Percentiles rank a stretch among this genome's conserved stretches.
Conservation (phyloP, 2,888 invertebrate genomes). For the Diarsia dahlii region DNA sequence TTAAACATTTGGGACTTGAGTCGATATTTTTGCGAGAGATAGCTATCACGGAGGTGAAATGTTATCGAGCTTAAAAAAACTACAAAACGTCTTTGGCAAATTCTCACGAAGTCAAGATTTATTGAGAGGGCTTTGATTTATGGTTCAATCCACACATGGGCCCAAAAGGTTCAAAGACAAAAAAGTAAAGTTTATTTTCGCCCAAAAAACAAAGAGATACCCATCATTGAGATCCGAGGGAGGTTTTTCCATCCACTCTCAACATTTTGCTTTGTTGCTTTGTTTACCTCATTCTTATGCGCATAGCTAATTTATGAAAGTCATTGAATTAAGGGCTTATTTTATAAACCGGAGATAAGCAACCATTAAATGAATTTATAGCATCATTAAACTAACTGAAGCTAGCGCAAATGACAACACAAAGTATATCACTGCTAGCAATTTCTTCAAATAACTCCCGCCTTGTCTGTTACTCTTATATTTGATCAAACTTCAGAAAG, state of each 20-base stretch:
- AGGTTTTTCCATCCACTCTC: conserved; percentile 71
- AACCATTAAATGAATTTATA: conserved; percentile 54
- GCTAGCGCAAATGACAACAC: conserved; percentile 6
- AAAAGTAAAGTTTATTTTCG: conserved; percentile 84
- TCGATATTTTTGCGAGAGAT: conserved; percentile 45
- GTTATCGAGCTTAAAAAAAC: conserved; percentile 73
- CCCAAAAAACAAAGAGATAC: conserved; percentile 80
- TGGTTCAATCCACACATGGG: conserved; percentile 86
- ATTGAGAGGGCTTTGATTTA: conserved; percentile 88
- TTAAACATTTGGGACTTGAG: conserved; percentile 26
- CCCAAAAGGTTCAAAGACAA: conserved; percentile 85
- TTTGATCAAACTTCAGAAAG: conserved; percentile 47
- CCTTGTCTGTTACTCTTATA: conserved; percentile 27
- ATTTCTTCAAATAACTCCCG: conserved; percentile 8
- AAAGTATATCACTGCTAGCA: not conserved
- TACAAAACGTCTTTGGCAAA: conserved; percentile 79
- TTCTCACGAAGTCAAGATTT: conserved; percentile 85
- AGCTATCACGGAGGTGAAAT: conserved; percentile 57
- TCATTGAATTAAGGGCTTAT: conserved; percentile 65
- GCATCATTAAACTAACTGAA: conserved; percentile 42
- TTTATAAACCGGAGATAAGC: conserved; percentile 67
- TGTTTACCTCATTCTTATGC: conserved; percentile 77
- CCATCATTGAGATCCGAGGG: conserved; percentile 73
- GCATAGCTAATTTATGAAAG: conserved; percentile 76
- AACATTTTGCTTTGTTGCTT: conserved; percentile 72